Base-by-base conservation (phyloP, 2,888 invertebrate genomes). In the Heteromyza rotundicornis region DNA sequence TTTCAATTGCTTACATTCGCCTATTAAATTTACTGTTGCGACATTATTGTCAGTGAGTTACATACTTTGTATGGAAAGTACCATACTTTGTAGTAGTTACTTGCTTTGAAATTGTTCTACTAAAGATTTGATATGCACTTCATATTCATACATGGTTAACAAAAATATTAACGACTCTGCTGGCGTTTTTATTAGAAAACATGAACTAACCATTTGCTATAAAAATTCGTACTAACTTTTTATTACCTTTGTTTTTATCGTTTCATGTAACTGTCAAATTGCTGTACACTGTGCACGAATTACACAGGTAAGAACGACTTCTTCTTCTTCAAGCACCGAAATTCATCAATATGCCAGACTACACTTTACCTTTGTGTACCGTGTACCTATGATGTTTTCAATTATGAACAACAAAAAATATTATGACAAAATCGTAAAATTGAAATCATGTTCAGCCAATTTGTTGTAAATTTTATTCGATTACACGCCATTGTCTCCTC, bases 401-500 rank as follows among this genome's bases (percentile, higher is more conserved):
- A 40, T 40, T 40, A 40, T n/a, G 19, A 19, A 5, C 5, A 19
- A 27, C 5, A n/a, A 47, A 19, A 20, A 47, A 19, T 27, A 17
- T 27, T 17, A 27, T 27, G 52, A 24, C 16, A 36, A 20, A 19
- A 54, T 20, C 32, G 36, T 54, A 36, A 54, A 53, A 54, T 14
- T 44, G 40, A 62, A 60, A 59, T 57, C 62, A 57, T 64, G 61
- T 60, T 62, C 44, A 36, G 57, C 47, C 58, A 58, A 60, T 63
- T 63, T 61, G 49, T 57, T 40, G 58, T 57, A 55, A 60, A 65
- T 58, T 61, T 51, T 59, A 63, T 61, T 63, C 52, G 36, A 51
- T 63, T 60, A 53, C 57, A 53, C n/a, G 56, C 40, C 44, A 56
- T 56, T 44, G 56, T 32, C 40, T 56, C 22, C 14, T n/a, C n/a